phyloP scores from a whole-genome alignment of 2,113 vertebrate species.

The Pachypanchax playfairii region DNA sequence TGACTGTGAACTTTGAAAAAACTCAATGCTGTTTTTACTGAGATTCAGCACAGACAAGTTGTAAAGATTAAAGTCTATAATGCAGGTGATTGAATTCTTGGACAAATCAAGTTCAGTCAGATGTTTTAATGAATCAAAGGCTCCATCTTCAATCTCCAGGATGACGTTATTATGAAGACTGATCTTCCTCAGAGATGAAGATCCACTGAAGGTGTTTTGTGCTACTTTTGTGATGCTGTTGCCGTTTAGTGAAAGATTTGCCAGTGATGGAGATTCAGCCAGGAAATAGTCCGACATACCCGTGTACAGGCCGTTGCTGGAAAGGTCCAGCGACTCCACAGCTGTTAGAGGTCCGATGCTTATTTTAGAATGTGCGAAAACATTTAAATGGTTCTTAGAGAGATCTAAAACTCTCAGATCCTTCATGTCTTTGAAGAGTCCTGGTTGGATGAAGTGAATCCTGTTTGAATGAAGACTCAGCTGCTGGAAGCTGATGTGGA shows the following conservation, averaged over 20 bases:
- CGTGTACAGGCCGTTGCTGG: constrained; percentile 87
- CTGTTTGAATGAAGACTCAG: constrained; percentile 88
- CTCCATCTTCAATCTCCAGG: constrained; percentile 92
- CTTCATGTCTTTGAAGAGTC: constrained; percentile 81
- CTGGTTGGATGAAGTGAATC: constrained; percentile 86
- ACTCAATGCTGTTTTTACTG: constrained; percentile 92
- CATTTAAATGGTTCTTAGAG: constrained; percentile 84
- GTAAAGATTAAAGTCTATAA: constrained; percentile 89
- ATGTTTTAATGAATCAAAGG: constrained; percentile 83
- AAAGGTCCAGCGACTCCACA: constrained; percentile 86
- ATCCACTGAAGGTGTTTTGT: constrained; percentile 80
- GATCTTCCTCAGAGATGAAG: constrained; percentile 76
- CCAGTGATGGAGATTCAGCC: constrained; percentile 80
- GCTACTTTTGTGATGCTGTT: constrained; percentile 91
- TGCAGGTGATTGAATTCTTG: constrained; percentile 94
- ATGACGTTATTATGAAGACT: constrained; percentile 94
- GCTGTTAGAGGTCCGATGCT: constrained; percentile 78
- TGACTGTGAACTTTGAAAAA: constrained; percentile 79
- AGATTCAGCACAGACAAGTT: constrained; percentile 87
- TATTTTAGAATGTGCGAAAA: constrained; percentile 70
- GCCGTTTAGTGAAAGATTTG: constrained; percentile 83
- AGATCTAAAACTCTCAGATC: constrained; percentile 86
- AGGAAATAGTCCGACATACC: constrained; percentile 87
- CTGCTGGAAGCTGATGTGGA: constrained; percentile 75
- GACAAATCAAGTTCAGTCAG: constrained; percentile 90